Evolutionary conservation across 2,113 vertebrate genomes (phyloP).

Genomic region (Origma solitaria): DNA sequence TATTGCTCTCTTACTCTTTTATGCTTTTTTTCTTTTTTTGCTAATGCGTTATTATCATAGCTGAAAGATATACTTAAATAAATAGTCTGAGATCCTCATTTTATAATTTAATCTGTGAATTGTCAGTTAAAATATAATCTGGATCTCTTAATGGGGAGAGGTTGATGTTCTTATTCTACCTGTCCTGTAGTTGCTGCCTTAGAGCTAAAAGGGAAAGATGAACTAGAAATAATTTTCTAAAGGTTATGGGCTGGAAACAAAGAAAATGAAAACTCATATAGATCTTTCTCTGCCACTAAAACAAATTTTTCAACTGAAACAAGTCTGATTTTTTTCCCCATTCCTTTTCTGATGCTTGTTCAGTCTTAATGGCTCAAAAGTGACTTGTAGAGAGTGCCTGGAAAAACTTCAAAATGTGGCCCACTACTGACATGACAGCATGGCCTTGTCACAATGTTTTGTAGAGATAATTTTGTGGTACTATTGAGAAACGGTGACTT

Average conservation of each 20-base stretch:
- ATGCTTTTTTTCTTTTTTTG: background rate
- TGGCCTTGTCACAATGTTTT: background rate
- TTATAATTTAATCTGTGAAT: background rate
- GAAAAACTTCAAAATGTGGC: background rate
- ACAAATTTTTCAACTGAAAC: background rate
- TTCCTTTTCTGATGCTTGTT: background rate
- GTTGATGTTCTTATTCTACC: background rate
- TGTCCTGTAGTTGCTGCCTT: background rate
- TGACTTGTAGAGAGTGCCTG: background rate
- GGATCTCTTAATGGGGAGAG: background rate
- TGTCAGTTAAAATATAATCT: background rate
- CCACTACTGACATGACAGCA: background rate
- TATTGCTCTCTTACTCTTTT: background rate
- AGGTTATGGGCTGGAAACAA: background rate
- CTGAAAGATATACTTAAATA: background rate
- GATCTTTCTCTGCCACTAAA: background rate
- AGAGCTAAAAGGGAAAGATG: background rate
- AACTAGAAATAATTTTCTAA: background rate
- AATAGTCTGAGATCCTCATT: background rate
- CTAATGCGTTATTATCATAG: background rate
- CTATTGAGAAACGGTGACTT: background rate
- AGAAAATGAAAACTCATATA: background rate
- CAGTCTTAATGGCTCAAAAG: background rate
- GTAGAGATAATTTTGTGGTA: background rate
- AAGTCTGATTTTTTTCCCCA: accelerated